Conservation (phyloP, 2,797 vertebrate species). For the Pseudochirops corinnae region DNA sequence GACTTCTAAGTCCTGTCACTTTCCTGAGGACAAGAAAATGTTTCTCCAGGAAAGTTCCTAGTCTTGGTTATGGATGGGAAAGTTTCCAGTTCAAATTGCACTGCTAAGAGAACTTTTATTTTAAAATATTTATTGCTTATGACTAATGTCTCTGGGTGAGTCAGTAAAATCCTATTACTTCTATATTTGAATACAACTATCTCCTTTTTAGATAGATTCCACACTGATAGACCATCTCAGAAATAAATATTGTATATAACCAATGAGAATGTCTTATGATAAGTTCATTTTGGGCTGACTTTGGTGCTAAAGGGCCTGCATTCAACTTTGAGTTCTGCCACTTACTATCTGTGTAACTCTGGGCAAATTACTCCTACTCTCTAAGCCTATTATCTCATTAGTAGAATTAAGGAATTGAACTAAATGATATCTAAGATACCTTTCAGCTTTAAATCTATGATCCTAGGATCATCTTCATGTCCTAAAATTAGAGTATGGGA, state of each 20-base stretch:
- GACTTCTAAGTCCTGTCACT: background rate
- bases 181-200: background rate
- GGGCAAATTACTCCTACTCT: background rate
- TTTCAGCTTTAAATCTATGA: background rate
- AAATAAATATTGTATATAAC: conserved; percentile 1
- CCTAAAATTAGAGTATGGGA: background rate
- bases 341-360: background rate
- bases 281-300: conserved; percentile 27
- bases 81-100: background rate
- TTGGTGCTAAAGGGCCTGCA: background rate
- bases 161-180: background rate
- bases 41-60: background rate
- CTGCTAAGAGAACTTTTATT: background rate
- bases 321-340: background rate
- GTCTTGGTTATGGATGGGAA: background rate
- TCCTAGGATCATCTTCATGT: background rate
- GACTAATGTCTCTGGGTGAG: background rate
- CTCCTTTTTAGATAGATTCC: conserved; percentile 22
- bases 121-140: background rate
- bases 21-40: background rate
- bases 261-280: conserved; percentile 23
- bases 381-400: background rate
- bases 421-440: background rate
- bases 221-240: background rate
- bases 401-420: background rate